Conservation (phyloP, 2,113 vertebrate species). For the Spea bombifrons region DNA sequence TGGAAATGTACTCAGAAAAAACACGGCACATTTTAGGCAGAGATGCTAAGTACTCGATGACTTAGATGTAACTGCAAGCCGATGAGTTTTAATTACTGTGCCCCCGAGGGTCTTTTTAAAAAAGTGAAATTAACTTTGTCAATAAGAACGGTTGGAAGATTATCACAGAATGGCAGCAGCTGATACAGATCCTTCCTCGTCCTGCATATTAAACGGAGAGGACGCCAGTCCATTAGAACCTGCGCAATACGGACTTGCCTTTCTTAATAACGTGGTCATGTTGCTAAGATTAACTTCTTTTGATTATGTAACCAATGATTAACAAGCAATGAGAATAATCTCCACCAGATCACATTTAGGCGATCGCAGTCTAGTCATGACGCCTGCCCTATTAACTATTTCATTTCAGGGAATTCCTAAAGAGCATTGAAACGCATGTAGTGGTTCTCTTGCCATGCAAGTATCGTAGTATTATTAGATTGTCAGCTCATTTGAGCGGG, state of each 20-base stretch:
- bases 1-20: not conserved
- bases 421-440: not conserved
- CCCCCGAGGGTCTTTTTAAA: conserved; percentile 30
- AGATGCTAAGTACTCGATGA: conserved; percentile 3
- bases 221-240: conserved; percentile 11
- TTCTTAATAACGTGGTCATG: conserved; percentile 43
- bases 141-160: conserved; percentile 18
- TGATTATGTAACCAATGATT: conserved; percentile 47
- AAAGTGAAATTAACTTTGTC: conserved; percentile 28
- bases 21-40: not conserved
- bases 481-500: no score
- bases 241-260: conserved; percentile 13
- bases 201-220: not conserved
- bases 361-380: conserved; percentile 38
- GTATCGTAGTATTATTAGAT: no score
- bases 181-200: conserved; percentile 1
- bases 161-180: not conserved
- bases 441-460: no score
- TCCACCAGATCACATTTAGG: conserved; percentile 41
- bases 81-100: conserved; percentile 30
- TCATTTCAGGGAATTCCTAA: not conserved
- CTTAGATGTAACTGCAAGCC: conserved; percentile 17
- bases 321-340: conserved; percentile 27
- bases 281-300: conserved; percentile 45
- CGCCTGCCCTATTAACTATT: conserved; percentile 23